Evolutionary conservation across 2,888 invertebrate genomes (phyloP).

Genomic region (Cryptocheilus praepositus): DNA sequence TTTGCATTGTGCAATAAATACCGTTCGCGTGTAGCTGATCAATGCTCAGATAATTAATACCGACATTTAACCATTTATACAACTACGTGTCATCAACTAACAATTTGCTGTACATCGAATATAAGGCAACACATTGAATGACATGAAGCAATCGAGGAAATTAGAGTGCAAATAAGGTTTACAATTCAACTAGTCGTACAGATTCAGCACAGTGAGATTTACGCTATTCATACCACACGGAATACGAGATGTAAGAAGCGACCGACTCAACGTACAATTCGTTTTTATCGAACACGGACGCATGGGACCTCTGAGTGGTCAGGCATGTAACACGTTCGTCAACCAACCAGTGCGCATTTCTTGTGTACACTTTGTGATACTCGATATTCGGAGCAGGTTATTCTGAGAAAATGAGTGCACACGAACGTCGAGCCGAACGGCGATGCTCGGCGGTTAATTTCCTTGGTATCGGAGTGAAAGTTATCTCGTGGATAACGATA

Average conservation of each 20-base stretch:
- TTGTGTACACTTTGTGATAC: slow-evolving; percentile 1
- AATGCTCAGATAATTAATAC: too few relatives aligned
- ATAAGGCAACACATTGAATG: too few relatives aligned
- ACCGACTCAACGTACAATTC: slow-evolving; percentile 32
- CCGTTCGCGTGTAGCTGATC: too few relatives aligned
- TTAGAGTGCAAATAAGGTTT: too few relatives aligned
- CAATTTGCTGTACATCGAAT: too few relatives aligned
- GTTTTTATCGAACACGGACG: slow-evolving; percentile 41
- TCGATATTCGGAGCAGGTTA: slow-evolving; percentile 20
- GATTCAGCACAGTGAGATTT: too few relatives aligned
- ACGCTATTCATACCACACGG: too few relatives aligned
- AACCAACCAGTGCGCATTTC: slow-evolving; percentile 18
- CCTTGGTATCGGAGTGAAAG: not conserved
- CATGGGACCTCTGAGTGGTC: slow-evolving; percentile 2
- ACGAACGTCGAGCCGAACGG: not conserved
- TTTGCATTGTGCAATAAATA: too few relatives aligned
- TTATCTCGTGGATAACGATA: not conserved
- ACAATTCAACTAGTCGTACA: too few relatives aligned
- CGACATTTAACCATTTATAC: too few relatives aligned
- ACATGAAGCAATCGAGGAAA: too few relatives aligned
- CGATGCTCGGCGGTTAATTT: not conserved
- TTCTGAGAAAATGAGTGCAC: slow-evolving; percentile 10
- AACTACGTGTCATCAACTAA: too few relatives aligned
- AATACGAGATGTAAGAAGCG: slow-evolving; percentile 26
- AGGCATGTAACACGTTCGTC: slow-evolving; percentile 17